Conservation (phyloP, 64 coral and sea anemone genomes). For the Anthopleura sola region DNA sequence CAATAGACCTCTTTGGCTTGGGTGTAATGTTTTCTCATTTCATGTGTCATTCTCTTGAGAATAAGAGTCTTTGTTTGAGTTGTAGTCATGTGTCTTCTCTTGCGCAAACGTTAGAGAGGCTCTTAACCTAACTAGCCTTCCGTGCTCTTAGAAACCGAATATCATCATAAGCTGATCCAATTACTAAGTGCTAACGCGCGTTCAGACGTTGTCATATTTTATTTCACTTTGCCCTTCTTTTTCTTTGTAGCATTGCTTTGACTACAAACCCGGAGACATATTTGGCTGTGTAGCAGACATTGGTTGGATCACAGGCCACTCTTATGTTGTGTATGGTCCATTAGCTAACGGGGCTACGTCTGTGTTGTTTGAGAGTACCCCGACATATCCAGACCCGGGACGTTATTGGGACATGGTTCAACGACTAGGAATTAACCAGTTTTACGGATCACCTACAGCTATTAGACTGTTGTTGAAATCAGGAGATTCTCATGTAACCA, state of each 20-base stretch:
- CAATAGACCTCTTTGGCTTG: not conserved
- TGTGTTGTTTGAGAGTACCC: constrained; percentile 91
- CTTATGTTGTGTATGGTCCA: constrained; percentile 96
- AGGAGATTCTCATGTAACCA: constrained; percentile 75
- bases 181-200: too few species aligned
- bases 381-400: constrained; percentile 93
- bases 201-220: too few species aligned
- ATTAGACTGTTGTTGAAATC: constrained; percentile 85
- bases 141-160: too few species aligned
- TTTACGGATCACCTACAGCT: constrained; percentile 92
- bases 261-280: constrained; percentile 83
- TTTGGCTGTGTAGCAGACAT: constrained; percentile 97
- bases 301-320: constrained; percentile 97
- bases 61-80: too few species aligned
- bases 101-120: too few species aligned
- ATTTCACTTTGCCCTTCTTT: not conserved
- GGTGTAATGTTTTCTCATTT: too few species aligned
- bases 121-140: too few species aligned
- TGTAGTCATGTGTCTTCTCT: too few species aligned
- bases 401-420: constrained; percentile 99
- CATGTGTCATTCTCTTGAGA: too few species aligned
- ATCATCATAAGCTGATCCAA: too few species aligned
- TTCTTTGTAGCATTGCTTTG: constrained; percentile 72
- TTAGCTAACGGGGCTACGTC: constrained; percentile 87
- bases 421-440: constrained; percentile 74